phyloP scores from a whole-genome alignment of 2,888 invertebrate species.

The Diadromus collaris region DNA sequence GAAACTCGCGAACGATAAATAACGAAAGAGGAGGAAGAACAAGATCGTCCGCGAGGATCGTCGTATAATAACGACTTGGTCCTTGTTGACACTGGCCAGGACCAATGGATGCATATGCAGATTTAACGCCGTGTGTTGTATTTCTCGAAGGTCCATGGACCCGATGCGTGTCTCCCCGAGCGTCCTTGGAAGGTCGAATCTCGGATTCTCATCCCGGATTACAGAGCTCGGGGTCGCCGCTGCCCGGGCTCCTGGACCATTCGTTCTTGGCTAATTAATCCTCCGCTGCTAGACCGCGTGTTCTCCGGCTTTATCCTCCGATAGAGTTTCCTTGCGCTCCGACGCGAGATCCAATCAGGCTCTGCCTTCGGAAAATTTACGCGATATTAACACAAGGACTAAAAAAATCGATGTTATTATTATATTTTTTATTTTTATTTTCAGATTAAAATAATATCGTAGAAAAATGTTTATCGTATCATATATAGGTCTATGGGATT shows the following conservation, averaged over 20 bases:
- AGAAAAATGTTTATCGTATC: constrained; percentile 2
- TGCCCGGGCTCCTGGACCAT: constrained; percentile 57
- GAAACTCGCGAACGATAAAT: neutral
- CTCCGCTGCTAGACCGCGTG: constrained; percentile 24
- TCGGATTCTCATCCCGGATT: constrained; percentile 63
- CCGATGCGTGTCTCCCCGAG: constrained; percentile 20
- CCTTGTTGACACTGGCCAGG: constrained; percentile 9
- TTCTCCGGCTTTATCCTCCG: too few species aligned
- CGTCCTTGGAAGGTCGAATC: constrained; percentile 74
- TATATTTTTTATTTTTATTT: neutral
- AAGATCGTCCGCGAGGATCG: neutral
- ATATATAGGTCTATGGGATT: neutral
- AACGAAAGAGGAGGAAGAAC: constrained; percentile 9
- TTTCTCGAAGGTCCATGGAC: constrained; percentile 23
- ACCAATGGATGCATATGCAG: constrained; percentile 28
- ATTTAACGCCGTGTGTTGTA: constrained; percentile 16
- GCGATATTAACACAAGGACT: too few species aligned
- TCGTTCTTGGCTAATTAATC: constrained; percentile 57
- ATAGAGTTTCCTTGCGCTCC: too few species aligned
- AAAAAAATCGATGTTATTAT: neutral
- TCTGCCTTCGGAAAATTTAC: too few species aligned
- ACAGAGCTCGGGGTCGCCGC: constrained; percentile 62
- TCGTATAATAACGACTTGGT: neutral
- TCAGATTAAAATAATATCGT: neutral
- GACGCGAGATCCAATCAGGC: too few species aligned